Evolutionary conservation across 2,888 invertebrate species (phyloP), one percentile per base, ranked within the genome.

Genomic region (Salpingus planirostris): DNA sequence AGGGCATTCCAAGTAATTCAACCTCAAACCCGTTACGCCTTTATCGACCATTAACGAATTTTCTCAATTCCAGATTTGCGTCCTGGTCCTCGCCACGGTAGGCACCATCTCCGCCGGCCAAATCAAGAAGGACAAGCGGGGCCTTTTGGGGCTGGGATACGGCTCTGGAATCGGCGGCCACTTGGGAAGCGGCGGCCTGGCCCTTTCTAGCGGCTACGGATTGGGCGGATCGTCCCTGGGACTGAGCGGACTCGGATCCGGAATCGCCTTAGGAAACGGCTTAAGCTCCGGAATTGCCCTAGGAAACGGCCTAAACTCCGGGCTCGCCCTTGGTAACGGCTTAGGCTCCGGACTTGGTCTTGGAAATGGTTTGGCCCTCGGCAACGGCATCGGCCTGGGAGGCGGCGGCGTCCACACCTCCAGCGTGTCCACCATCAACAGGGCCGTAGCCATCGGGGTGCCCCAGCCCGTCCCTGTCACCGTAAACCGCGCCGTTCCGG

Each of bases 401-500:
- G 33, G 43, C 10, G 42, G 51, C 3, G 49, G 48, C 22, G 8
- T 18, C 8, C 10, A 11, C 4, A 42, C 46, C 11, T 49, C 54
- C 36, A 48, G 49, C 3, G 49, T 55, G 29, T 49, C 50, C 27
- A 54, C 56, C 13, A 41, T 57, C 10, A 71, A 69, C 8, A 68
- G 74, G 0, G 75, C 76, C 0, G 72, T 78, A 10, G 64, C 72
- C 32, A 71, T 78, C 0, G 57, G 63, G 34, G 51, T 59, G 13
- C 61, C 65, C 11, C 54, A 58, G 21, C 66, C 61, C 3, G 50
- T 55, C 6, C 54, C 56, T 11, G 47, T 54, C 5, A 44, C 51
- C n/a, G 56, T 62, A 7, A 57, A 59, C 24, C 52, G 57, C 15
- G 70, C 60, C 29, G 40, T 49, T 8, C 70, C 73, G 3, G 62